Conservation (phyloP, 2,113 vertebrate species). For the Plestiodon gilberti region DNA sequence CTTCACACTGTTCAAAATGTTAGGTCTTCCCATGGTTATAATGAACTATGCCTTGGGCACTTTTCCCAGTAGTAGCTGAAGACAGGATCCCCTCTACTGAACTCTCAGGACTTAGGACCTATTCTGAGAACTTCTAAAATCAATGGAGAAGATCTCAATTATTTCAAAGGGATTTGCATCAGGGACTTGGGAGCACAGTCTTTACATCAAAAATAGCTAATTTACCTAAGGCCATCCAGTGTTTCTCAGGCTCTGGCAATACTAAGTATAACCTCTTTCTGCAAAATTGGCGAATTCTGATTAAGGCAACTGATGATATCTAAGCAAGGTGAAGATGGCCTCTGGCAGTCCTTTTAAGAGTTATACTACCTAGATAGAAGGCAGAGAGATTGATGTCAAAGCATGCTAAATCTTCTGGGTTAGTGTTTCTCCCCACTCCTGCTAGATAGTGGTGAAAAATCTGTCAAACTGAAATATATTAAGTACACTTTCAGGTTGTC, state of each 20-base stretch:
- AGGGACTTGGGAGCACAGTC: conserved; percentile 12
- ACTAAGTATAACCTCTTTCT: neutral
- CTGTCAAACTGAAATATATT: neutral
- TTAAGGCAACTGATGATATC: neutral
- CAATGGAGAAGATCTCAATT: conserved; percentile 21
- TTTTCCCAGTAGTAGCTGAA: neutral
- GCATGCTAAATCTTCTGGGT: neutral
- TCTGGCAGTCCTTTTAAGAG: neutral
- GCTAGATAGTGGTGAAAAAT: neutral
- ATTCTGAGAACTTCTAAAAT: conserved; percentile 25
- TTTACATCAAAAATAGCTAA: neutral
- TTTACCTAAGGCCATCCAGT: neutral
- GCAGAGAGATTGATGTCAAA: neutral
- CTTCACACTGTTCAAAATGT: neutral
- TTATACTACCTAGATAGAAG: neutral
- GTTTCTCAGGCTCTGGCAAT: neutral
- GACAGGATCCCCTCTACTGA: conserved; percentile 6
- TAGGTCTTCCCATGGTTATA: neutral
- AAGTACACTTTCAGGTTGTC: too few relatives aligned
- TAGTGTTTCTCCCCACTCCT: neutral
- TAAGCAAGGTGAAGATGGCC: neutral
- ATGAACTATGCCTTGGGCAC: conserved; percentile 11
- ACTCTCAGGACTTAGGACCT: neutral
- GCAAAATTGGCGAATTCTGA: neutral
- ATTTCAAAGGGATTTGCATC: conserved; percentile 10